Base-by-base conservation (phyloP, 2,888 invertebrate species). In the Halocaridina rubra region DNA sequence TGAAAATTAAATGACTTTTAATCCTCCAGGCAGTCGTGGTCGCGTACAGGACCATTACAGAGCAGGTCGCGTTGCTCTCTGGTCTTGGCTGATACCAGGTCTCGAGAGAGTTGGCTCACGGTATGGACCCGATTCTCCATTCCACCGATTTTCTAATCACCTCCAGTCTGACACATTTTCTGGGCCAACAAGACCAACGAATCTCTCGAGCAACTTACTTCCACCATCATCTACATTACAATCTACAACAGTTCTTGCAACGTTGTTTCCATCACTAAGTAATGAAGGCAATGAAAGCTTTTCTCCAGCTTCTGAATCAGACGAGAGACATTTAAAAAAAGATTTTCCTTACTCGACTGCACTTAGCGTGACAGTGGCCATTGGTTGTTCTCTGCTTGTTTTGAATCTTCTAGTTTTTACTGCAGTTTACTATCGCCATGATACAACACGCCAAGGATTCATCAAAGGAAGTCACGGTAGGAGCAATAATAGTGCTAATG, bases 61-160 rank as follows among this genome's bases (percentile, higher is more conserved):
- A 88, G 97, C 98, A 0, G 97, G 97, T 91, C 97, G 97, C 88
- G 93, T 98, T 79, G 97, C 98, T 0, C 96, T 98, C 91, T 98
- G 98, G 98, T 91, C 98, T 84, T 97, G 98, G 90, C 92, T 98
- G 76, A 96, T 98, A 84, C 98, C 98, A 39, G 97, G 98, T 90
- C 81, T 88, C 22, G 88, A 88, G 67, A 67, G 81, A 29, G 88
- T 88, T 1, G 88, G 88, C 3, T 84, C 85, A n/a, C 82, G 86
- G 24, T 85, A 88, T 29, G 88, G 88, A 3, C 81, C 88, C 0
- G 86, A 88, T 71, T 86, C 86, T 3, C 86, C 84, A 16, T 86
- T 85, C 81, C 85, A 88, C 32, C 76, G 69, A 10, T 81, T 88
- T 5, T 76, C 86, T 16, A 80, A 88, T 46, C 79, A 86, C 76